A percentile compares a stretch with the other conserved stretches of the same genome.
Conservation (phyloP, 2,113 vertebrate species). For the Rhea americana region DNA sequence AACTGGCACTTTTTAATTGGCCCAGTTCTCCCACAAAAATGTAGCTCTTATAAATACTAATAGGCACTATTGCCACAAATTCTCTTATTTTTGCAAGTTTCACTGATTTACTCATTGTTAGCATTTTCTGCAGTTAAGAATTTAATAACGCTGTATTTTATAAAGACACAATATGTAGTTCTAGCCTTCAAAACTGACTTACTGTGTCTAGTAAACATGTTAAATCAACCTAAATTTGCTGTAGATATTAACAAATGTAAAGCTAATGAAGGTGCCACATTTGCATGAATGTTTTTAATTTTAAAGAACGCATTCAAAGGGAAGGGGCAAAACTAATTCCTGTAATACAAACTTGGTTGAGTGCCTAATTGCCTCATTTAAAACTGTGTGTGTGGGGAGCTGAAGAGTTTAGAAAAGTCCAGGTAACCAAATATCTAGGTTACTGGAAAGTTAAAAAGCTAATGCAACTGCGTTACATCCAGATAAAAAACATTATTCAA, state of each 20-base stretch:
- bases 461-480: constrained; percentile 79
- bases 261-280: constrained; percentile 68
- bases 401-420: constrained; percentile 76
- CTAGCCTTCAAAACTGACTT: constrained; percentile 50
- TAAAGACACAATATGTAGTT: constrained; percentile 55
- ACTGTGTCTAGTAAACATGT: constrained; percentile 53
- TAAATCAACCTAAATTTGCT: constrained; percentile 63
- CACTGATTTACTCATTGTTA: constrained; percentile 59
- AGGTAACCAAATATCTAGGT: constrained; percentile 70
- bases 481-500: constrained; percentile 83
- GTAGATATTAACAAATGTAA: constrained; percentile 51
- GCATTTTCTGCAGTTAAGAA: constrained; percentile 59
- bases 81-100: constrained; percentile 63
- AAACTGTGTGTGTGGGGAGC: constrained; percentile 62
- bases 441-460: constrained; percentile 81
- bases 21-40: constrained; percentile 68
- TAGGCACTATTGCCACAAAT: constrained; percentile 68
- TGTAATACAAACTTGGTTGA: constrained; percentile 69
- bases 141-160: constrained; percentile 56
- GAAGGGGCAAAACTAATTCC: constrained; percentile 49
- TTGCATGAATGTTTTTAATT: constrained; percentile 52
- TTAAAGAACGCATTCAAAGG: constrained; percentile 55
- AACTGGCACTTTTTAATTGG: constrained; percentile 62
- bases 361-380: constrained; percentile 74
- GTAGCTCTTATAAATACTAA: constrained; percentile 71